phyloP scores from a whole-genome alignment of 2,888 invertebrate species.

The Heliothis peltigera region DNA sequence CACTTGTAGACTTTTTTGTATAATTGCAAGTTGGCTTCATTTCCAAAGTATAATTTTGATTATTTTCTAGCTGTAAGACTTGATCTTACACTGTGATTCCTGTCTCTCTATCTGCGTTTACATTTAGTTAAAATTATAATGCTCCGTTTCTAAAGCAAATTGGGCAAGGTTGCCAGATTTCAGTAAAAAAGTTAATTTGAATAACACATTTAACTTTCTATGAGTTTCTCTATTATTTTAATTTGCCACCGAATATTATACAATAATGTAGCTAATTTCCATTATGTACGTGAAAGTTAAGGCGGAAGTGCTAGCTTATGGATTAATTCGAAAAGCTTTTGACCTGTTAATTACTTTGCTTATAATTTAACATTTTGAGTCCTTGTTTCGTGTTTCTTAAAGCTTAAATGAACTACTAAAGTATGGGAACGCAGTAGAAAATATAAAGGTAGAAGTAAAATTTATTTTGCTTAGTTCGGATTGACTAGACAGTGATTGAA shows the following conservation, averaged over 20 bases:
- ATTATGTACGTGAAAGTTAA: slow-evolving; percentile 19
- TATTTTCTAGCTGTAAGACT: too few relatives aligned
- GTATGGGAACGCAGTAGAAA: too few relatives aligned
- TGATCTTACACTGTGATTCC: too few relatives aligned
- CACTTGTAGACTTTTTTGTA: too few relatives aligned
- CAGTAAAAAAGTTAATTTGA: slow-evolving; percentile 11
- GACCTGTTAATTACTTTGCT: not conserved
- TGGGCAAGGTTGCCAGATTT: slow-evolving; percentile 10
- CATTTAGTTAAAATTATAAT: too few relatives aligned
- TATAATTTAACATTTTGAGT: not conserved
- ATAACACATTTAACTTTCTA: slow-evolving; percentile 30
- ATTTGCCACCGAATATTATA: slow-evolving; percentile 8
- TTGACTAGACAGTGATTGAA: not conserved
- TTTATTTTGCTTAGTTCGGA: too few relatives aligned
- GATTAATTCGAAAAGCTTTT: not conserved
- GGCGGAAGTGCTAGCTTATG: not conserved
- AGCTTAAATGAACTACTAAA: not conserved
- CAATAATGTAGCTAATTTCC: slow-evolving; percentile 26
- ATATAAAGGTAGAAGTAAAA: too few relatives aligned
- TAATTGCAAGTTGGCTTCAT: too few relatives aligned
- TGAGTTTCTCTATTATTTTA: slow-evolving; percentile 24
- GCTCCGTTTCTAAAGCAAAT: slow-evolving; percentile 1
- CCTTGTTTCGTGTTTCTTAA: not conserved
- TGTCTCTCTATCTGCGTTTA: too few relatives aligned
- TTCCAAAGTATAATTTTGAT: too few relatives aligned